These are phyloP conservation scores for Pachycephala philippinensis DNA, from an alignment of 2,113 vertebrate species.

Conservation along the genomic window DNA sequence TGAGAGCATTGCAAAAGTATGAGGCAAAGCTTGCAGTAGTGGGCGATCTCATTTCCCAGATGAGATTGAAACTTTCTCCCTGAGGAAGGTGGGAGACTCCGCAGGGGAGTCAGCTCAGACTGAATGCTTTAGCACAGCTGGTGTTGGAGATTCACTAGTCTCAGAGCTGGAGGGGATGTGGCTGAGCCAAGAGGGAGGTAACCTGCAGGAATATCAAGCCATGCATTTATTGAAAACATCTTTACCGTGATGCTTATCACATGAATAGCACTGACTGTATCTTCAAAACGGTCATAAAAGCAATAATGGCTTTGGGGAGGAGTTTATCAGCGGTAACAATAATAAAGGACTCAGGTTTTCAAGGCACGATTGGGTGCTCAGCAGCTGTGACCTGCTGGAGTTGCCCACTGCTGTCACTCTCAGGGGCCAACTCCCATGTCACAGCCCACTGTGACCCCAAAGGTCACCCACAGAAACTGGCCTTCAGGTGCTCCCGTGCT, in stretches of 20 bases:
- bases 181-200: not conserved
- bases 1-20: not conserved
- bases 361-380: slow-evolving; percentile 53
- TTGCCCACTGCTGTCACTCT: not conserved
- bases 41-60: not conserved
- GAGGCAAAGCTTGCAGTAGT: not conserved
- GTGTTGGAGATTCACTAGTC: not conserved
- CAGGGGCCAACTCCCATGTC: not conserved
- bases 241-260: not conserved
- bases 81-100: not conserved
- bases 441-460: not conserved
- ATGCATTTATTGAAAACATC: not conserved
- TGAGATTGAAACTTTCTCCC: not conserved
- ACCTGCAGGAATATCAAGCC: not conserved
- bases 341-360: slow-evolving; percentile 52
- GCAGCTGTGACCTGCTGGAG: slow-evolving; percentile 55
- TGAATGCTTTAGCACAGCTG: not conserved
- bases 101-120: not conserved
- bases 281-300: slow-evolving; percentile 23
- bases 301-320: not conserved
- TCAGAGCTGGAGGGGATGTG: not conserved
- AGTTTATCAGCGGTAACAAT: slow-evolving; percentile 49
- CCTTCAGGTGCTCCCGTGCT: not conserved
- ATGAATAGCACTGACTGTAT: not conserved
- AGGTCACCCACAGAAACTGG: not conserved